These are phyloP conservation scores for Lathamus discolor DNA, from an alignment of 2,113 vertebrate species.

Conservation along the genomic window DNA sequence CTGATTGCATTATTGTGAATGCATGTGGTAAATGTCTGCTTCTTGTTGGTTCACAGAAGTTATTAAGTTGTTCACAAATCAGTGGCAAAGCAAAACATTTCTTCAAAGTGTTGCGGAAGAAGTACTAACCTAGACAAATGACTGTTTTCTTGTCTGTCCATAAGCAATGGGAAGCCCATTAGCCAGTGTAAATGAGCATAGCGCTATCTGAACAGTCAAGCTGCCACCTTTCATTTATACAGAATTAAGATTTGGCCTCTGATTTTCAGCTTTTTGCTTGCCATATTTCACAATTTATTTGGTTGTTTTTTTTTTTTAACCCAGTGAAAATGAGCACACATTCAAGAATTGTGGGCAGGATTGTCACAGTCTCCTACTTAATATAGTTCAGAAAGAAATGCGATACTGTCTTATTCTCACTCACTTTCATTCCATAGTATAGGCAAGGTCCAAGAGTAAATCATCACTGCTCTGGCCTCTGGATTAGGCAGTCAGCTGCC, in stretches of 20 bases:
- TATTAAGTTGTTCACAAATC: slow-evolving; percentile 56
- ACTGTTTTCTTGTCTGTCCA: slow-evolving; percentile 34
- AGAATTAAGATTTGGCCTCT: not conserved
- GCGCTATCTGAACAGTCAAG: not conserved
- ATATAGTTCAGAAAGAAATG: not conserved
- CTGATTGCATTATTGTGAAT: slow-evolving; percentile 49
- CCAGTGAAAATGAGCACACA: not conserved
- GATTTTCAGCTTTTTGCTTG: not conserved
- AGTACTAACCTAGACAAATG: slow-evolving; percentile 26
- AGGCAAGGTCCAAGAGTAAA: not conserved
- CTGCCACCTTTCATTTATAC: not conserved
- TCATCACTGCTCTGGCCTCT: not conserved
- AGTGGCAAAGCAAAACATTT: slow-evolving; percentile 51
- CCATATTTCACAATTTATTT: not conserved
- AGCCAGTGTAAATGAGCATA: slow-evolving; percentile 33
- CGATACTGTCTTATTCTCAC: not conserved
- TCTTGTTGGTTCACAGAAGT: slow-evolving; percentile 56
- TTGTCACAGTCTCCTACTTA: not conserved
- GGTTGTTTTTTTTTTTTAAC: not conserved
- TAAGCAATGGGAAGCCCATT: slow-evolving; percentile 46
- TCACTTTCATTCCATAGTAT: not conserved
- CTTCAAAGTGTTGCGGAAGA: not conserved
- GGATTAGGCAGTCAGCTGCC: slow-evolving; percentile 23
- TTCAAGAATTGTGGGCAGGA: not conserved
- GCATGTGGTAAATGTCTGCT: slow-evolving; percentile 24